phyloP scores from a whole-genome alignment of 2,113 vertebrate genomes.

The Thunnus maccoyii region DNA sequence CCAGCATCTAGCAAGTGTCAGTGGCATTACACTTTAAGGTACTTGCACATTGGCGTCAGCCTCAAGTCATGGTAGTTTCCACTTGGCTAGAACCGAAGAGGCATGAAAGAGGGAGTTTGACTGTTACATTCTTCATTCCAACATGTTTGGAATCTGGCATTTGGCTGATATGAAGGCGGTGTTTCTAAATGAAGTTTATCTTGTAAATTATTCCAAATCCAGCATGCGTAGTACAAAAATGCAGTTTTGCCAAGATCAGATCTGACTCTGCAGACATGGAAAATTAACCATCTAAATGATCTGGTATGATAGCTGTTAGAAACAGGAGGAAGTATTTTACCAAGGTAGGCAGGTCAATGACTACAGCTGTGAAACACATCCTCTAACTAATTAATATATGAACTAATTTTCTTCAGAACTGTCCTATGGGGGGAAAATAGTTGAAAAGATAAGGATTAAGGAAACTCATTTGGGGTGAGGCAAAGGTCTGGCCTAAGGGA shows the following conservation, averaged over 20 bases:
- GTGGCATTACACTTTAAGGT: too few relatives aligned
- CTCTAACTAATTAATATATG: not conserved
- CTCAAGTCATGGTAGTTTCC: too few relatives aligned
- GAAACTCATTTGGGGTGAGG: not conserved
- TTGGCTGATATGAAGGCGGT: not conserved
- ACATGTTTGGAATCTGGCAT: not conserved
- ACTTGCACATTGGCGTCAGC: too few relatives aligned
- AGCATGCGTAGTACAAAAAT: not conserved
- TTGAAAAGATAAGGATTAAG: not conserved
- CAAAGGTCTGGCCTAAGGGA: slow-evolving; percentile 3
- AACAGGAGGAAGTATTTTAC: too few relatives aligned
- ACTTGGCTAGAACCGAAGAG: not conserved
- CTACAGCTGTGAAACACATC: not conserved
- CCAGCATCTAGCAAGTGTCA: too few relatives aligned
- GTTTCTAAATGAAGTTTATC: not conserved
- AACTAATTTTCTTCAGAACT: not conserved
- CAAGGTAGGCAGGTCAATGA: too few relatives aligned
- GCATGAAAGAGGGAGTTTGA: not conserved
- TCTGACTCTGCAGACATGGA: not conserved
- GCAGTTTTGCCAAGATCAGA: not conserved
- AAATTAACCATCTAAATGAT: not conserved
- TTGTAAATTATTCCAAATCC: not conserved
- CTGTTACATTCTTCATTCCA: not conserved
- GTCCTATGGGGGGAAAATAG: not conserved
- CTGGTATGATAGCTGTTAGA: too few relatives aligned